phyloP scores from a whole-genome alignment of 2,888 invertebrate genomes.

The Epiblema foenella region DNA sequence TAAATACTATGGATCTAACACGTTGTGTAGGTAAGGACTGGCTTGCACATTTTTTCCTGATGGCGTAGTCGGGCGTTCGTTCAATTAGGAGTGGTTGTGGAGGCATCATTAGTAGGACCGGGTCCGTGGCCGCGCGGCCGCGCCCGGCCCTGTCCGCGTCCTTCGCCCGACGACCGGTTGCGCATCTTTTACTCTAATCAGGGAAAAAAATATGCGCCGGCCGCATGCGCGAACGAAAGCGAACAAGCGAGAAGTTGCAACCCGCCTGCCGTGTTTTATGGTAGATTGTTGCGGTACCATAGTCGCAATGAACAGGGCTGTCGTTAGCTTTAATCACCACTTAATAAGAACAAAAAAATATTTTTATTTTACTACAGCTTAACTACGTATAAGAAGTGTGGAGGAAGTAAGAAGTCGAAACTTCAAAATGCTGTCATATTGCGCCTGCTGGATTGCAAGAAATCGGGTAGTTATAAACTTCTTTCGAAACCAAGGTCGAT shows the following conservation, averaged over 20 bases:
- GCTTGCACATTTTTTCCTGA: constrained; percentile 70
- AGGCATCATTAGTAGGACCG: constrained; percentile 77
- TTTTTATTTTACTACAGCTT: background rate
- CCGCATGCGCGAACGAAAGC: constrained; percentile 77
- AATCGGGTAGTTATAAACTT: background rate
- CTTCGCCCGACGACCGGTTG: constrained; percentile 81
- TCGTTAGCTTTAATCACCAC: constrained; percentile 1
- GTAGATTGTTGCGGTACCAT: constrained; percentile 74
- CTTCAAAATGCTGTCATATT: background rate
- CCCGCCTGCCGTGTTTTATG: constrained; percentile 74
- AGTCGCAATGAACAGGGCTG: constrained; percentile 52
- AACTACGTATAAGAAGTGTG: background rate
- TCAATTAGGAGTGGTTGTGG: constrained; percentile 80
- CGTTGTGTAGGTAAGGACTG: constrained; percentile 61
- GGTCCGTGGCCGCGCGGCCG: constrained; percentile 56
- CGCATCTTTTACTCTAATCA: constrained; percentile 83
- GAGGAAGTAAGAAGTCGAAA: background rate
- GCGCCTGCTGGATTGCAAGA: background rate
- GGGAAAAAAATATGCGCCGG: constrained; percentile 74
- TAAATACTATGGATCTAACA: constrained; percentile 56
- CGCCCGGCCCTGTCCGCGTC: constrained; percentile 72
- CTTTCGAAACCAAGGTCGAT: background rate
- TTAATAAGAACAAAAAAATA: no score
- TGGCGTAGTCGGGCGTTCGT: constrained; percentile 68
- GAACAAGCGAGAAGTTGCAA: constrained; percentile 73